phyloP scores from a whole-genome alignment of 1,140 invertebrate genomes.

The Helicoverpa zea region DNA sequence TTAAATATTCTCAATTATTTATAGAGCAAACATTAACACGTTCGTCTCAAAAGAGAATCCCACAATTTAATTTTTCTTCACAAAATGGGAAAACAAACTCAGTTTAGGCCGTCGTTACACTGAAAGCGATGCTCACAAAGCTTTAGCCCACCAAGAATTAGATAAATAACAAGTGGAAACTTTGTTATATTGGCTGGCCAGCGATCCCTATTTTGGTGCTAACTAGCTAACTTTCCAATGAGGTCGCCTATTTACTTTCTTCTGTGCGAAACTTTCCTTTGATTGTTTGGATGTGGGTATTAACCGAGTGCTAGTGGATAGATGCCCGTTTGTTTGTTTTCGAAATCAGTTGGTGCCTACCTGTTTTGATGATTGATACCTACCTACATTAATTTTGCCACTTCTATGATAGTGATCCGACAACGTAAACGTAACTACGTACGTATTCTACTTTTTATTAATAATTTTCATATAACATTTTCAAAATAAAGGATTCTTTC shows the following conservation, averaged over 20 bases:
- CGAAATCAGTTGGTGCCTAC: neutral
- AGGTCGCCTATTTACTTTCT: conserved; percentile 57
- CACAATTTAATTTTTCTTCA: neutral
- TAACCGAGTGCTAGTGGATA: conserved; percentile 25
- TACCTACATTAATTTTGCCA: too few species aligned
- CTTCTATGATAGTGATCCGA: too few species aligned
- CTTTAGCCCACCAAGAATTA: conserved; percentile 51
- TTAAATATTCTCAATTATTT: too few species aligned
- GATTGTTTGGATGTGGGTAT: conserved; percentile 41
- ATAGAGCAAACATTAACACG: too few species aligned
- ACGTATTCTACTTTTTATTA: too few species aligned
- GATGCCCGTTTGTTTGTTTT: conserved; percentile 32
- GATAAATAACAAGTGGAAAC: conserved; percentile 61
- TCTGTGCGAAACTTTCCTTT: conserved; percentile 51
- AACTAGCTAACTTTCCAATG: conserved; percentile 60
- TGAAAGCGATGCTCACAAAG: conserved; percentile 7
- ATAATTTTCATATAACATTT: too few species aligned
- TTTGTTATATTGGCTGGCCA: conserved; percentile 59
- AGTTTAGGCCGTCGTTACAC: neutral
- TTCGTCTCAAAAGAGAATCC: too few species aligned
- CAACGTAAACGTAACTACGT: too few species aligned
- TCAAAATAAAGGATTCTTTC: too few species aligned
- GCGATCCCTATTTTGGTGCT: conserved; percentile 41
- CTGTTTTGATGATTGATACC: neutral
- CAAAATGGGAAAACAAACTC: conserved; percentile 10